Evolutionary conservation across 1,140 invertebrate species (phyloP).

Genomic region (Ladona fulva): DNA sequence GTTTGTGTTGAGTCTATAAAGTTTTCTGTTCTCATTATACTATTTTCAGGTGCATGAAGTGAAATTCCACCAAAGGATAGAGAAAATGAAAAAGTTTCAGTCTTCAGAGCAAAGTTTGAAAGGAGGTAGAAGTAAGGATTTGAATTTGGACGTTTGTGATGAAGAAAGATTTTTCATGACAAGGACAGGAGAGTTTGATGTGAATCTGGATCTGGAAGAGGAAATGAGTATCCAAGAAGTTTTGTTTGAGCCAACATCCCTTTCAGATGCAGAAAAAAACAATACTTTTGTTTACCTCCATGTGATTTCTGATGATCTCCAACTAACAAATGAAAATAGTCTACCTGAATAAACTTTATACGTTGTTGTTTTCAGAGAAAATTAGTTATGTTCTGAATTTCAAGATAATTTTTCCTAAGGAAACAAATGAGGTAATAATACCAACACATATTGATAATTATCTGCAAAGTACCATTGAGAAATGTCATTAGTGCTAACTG

Average conservation of each 20-base stretch:
- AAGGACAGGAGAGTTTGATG: neutral
- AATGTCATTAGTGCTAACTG: no score
- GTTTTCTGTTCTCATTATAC: neutral
- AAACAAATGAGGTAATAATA: no score
- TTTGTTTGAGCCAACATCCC: neutral
- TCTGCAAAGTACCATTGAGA: no score
- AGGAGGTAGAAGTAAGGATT: neutral
- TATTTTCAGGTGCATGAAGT: conserved; percentile 14
- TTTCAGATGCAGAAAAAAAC: neutral
- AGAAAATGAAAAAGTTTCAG: conserved; percentile 9
- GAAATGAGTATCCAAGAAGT: neutral
- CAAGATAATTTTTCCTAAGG: no score
- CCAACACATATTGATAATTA: no score
- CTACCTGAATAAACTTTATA: neutral
- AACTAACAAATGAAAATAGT: neutral
- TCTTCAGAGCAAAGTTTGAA: neutral
- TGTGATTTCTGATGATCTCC: neutral
- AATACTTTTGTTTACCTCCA: neutral
- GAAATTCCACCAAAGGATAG: conserved; percentile 11
- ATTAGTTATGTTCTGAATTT: no score
- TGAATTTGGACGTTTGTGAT: neutral
- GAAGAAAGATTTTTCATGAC: conserved; percentile 1
- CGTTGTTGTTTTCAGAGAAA: no score
- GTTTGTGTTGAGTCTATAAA: no score
- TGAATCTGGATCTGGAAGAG: neutral